Base-by-base conservation (phyloP, 2,113 vertebrate species). In the Amphilophus citrinellus region DNA sequence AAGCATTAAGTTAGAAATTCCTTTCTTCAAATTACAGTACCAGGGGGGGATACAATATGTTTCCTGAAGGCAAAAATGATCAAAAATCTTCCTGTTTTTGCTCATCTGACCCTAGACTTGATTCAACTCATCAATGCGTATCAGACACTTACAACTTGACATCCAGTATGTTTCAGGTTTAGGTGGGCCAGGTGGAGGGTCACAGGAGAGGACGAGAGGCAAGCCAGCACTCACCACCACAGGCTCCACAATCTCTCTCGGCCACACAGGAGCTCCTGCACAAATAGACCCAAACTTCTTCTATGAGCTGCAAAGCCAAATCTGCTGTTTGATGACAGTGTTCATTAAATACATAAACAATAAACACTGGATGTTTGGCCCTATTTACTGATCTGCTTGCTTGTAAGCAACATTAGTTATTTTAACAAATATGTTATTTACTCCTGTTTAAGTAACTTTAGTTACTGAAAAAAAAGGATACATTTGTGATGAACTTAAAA, bases 161-260 rank as follows among this genome's bases (percentile, higher is more conserved):
- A 99, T 98, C 98, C 98, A 99, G 96, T 98, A 98, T 93, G 97
- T 99, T 91, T 97, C 97, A 0, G 98, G 98, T 82, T 96, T 96
- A 0, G 98, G 98, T 1, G 99, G 97, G 7, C 98, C 98, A 0
- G 96, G 96, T 0, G 98, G 98, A 0, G 98, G 97, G 89, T 99
- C 98, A 93, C 98, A 99, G 62, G 97, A 95, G 81, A 99, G 96
- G 2, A 97, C 97, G 79, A 99, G 92, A 0, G 97, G 97, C 53
- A 97, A 92, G 0, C 98, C 98, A 80, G 97, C 97, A 1, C 98
- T 97, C 86, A 99, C 96, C 84, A 97, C 96, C 7, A 99, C 96
- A 0, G 99, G 98, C 76, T 99, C 98, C 87, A 99, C 95, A 79
- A 97, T 96, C 87, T 99, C 98, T 91, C 97, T 97, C 27, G 97